Conservation (phyloP, 2,888 invertebrate genomes). For the Sminthurinus aureus region DNA sequence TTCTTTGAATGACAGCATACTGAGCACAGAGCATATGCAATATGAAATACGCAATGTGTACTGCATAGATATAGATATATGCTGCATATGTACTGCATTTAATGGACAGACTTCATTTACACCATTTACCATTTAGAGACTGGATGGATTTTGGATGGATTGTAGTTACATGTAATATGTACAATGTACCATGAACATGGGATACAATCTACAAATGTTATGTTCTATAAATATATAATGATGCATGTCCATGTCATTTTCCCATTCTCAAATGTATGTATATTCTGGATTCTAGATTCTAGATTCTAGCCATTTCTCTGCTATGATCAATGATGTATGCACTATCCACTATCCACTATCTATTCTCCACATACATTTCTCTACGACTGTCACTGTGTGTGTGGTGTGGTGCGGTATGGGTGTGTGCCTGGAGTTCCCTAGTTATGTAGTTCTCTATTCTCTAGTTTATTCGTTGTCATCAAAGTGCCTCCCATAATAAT, state of each 20-base stretch:
- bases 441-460: not conserved
- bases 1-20: not conserved
- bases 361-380: not conserved
- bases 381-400: no score
- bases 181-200: not conserved
- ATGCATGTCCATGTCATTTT: not conserved
- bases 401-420: no score
- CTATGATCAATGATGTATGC: no score
- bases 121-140: no score
- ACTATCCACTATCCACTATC: not conserved
- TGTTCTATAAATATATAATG: not conserved
- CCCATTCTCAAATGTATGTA: not conserved
- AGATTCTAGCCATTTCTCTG: no score
- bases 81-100: not conserved
- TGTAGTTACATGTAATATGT: no score
- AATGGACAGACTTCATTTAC: not conserved
- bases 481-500: constrained; percentile 23
- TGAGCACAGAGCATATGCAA: no score
- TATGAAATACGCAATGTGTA: no score
- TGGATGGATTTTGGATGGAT: no score
- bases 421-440: no score
- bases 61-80: no score
- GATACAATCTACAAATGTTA: not conserved
- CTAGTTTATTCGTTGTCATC: not conserved
- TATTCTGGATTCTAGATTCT: not conserved